Evolutionary conservation across 2,888 invertebrate species (phyloP), one percentile per base, ranked within the genome.

Genomic region (Caenorhabditis sp.): DNA sequence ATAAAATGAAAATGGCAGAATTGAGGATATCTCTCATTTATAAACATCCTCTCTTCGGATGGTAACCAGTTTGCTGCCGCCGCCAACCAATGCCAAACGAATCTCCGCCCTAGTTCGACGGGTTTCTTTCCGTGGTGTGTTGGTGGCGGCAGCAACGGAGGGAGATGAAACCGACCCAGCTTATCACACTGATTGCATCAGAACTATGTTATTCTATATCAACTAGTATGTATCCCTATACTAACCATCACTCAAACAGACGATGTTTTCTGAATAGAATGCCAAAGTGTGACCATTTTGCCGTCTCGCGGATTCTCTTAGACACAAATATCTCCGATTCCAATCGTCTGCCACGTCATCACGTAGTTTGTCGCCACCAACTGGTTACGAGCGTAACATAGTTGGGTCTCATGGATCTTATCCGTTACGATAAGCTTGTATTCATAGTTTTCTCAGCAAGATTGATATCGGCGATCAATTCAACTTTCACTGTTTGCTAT

Each of bases 101-200:
- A 37, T 70, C 53, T 53, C 53, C 56, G 32, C 40, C 60, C 37
- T 32, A 20, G 24, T 40, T 40, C 60, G 40, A 40, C 60, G 60
- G 60, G 60, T 60, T 60, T 60, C 40, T 22, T 37, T 20, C 28
- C 9, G 9, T 61, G 44, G 56, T 56, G 47, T 58, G 64, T 72
- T 64, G 56, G 64, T 44, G 62, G 53, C 40, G 35, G 32, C 51
- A 37, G 22, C 40, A 15, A 11, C 9, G n/a, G 50, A 26, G 60
- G n/a, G n/a, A 15, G 32, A 44, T 28, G 71, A 50, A 47, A 37
- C 44, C 72, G 72, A 72, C 72, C 72, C 72, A 26, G 64, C 72
- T 72, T 72, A 74, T 74, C 74, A 65, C 74, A 51, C 58, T 58
- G 64, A 72, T 74, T 64, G 37, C 72, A 74, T 74, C 72, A 65